Base-by-base conservation (phyloP, 2,113 vertebrate genomes). In the Herpailurus yagouaroundi region DNA sequence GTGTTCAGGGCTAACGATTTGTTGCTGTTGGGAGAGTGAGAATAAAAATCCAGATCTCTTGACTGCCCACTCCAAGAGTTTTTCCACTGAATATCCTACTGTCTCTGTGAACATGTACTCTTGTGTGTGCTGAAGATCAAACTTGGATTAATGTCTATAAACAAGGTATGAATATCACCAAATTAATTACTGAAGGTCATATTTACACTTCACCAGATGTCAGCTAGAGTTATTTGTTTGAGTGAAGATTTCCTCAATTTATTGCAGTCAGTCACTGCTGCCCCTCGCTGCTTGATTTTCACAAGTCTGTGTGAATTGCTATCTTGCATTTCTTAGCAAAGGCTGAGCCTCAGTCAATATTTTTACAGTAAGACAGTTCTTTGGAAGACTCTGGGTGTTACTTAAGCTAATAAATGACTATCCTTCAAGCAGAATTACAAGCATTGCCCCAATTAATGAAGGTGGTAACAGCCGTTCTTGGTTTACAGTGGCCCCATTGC, bases 131-230 rank as follows among this genome's bases (percentile, higher is more conserved):
- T 55, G 60, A 92, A 92, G 96, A 96, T 96, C 90, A 97, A 95
- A 82, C 77, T 81, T 63, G 91, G 97, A 95, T 97, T 96, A 97
- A 96, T 94, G 84, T 96, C 92, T 90, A 74, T 92, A 95, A 96
- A 96, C 94, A 96, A 79, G 71, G 88, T 95, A 97, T 95, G 88
- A 94, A 88, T 94, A 95, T 94, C 88, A 92, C 92, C 84, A 92
- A 96, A 91, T 97, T 95, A 97, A 97, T 96, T 97, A 97, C 84
- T 76, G n/a, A 90, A 97, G 97, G 90, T 97, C 77, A 96, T 96
- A 91, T 97, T 97, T 96, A 90, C 90, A 85, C 55, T 96, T 66
- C 23, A 55, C 48, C 33, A 38, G 73, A 50, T 95, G 81, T 94
- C 96, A 95, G 33, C n/a, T 94, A 0, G 31, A 89, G 76, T 74